Base-by-base conservation (phyloP, 2,113 vertebrate genomes). In the Datnioides undecimradiatus region DNA sequence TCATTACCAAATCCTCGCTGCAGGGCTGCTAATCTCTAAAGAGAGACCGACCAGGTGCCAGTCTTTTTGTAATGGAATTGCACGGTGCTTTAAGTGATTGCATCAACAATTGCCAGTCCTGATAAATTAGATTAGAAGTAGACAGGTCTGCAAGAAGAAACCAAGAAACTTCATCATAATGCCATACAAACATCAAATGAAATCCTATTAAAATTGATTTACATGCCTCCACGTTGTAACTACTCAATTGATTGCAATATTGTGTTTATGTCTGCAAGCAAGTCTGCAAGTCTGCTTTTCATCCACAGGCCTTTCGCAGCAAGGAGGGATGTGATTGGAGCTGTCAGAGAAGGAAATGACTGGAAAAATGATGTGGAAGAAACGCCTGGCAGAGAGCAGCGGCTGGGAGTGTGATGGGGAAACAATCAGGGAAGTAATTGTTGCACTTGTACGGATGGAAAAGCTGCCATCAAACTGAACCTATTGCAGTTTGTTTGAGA, bases 1-100 rank as follows among this genome's bases (percentile, higher is more conserved):
- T 91, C 83, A 84, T 90, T 85, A 89, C 88, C 81, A 91, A 89
- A 91, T 91, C 89, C 87, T 84, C 57, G n/a, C 79, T 86, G 85
- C 81, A 49, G 73, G 80, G 72, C 62, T 73, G 77, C 77, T 91
- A 92, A 91, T 89, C 91, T 84, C 90, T 12, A 55, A 45, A 83
- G 76, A 71, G 86, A 90, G 83, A 69, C 71, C 9, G 67, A 88
- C 78, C 88, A 88, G 89, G 88, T 91, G 92, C 88, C 82, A 51
- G 84, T 41, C 73, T 74, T 76, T 77, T 40, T 83, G 51, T 89
- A 91, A 92, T 91, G 88, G 86, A 89, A 92, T 90, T 91, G 90
- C 78, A 34, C 14, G 0, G 16, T 4, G 71, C 75, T 84, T 81
- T 86, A 86, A 90, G 84, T 76, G 87, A 92, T 90, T 88, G 87